These are phyloP conservation scores for Phenganax stokvisi DNA, from an alignment of 92 coral and sea anemone species.

Conservation along the genomic window DNA sequence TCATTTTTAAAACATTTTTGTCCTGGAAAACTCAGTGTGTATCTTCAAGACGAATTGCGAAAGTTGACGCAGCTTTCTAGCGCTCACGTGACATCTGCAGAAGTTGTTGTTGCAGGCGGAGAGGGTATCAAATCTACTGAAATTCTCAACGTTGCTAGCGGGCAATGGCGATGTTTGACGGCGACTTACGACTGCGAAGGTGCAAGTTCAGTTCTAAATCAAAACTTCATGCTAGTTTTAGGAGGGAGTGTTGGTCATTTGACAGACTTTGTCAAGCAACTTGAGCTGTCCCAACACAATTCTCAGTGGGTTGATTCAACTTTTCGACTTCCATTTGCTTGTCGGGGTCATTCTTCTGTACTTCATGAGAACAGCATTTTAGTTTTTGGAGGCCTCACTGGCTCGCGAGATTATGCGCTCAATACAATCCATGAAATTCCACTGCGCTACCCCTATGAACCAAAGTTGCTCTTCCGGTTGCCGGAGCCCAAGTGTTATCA, in stretches of 20 bases:
- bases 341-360: constrained; percentile 16
- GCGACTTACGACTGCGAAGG: constrained; percentile 15
- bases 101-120: neutral
- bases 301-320: constrained; percentile 14
- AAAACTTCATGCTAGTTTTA: neutral
- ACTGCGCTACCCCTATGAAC: constrained; percentile 2
- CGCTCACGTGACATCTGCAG: neutral
- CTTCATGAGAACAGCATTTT: neutral
- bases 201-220: constrained; percentile 3
- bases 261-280: neutral
- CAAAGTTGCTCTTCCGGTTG: neutral
- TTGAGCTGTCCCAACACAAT: constrained; percentile 12
- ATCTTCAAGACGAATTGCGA: neutral
- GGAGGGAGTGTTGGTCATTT: constrained; percentile 10
- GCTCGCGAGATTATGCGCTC: neutral
- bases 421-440: neutral
- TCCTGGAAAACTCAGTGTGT: neutral
- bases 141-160: constrained; percentile 1
- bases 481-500: constrained; percentile 13
- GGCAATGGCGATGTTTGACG: constrained; percentile 18
- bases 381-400: constrained; percentile 11
- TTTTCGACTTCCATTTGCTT: neutral
- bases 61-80: no score
- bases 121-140: constrained; percentile 13
- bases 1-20: neutral